These are phyloP conservation scores for Steinernema khuongi DNA, from an alignment of 1,140 invertebrate genomes.

Conservation along the genomic window DNA sequence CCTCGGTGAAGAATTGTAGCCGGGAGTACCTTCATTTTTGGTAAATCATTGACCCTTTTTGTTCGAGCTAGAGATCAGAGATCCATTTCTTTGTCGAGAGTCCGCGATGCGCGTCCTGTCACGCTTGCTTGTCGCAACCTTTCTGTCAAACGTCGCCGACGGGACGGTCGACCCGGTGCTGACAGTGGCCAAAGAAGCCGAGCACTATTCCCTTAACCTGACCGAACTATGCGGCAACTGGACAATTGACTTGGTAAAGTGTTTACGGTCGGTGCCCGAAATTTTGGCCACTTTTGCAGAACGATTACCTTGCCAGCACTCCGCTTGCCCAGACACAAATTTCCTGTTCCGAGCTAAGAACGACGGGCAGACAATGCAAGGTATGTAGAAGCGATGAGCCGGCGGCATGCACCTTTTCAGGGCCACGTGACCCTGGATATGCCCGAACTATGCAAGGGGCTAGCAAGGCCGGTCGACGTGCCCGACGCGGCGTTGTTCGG, in stretches of 20 bases:
- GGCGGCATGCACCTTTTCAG: not conserved
- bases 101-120: not conserved
- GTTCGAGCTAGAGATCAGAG: slow-evolving; percentile 1
- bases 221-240: not conserved
- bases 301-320: not conserved
- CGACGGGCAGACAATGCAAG: not conserved
- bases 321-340: not conserved
- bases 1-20: not conserved
- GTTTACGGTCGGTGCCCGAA: not conserved
- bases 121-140: not conserved
- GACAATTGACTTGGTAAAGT: not conserved
- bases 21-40: not conserved
- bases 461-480: not conserved
- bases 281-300: not conserved
- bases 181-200: not conserved
- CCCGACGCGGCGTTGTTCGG: not conserved
- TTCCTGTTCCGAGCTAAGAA: not conserved
- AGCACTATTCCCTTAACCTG: not conserved
- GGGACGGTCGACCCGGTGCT: not conserved
- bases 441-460: not conserved
- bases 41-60: not conserved
- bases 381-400: not conserved
- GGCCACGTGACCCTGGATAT: not conserved
- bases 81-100: not conserved
- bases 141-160: not conserved